A percentile compares a stretch with the other conserved stretches of the same genome.
Evolutionary conservation across 2,888 invertebrate species (phyloP).

Genomic region (Balanococcus diminutus): DNA sequence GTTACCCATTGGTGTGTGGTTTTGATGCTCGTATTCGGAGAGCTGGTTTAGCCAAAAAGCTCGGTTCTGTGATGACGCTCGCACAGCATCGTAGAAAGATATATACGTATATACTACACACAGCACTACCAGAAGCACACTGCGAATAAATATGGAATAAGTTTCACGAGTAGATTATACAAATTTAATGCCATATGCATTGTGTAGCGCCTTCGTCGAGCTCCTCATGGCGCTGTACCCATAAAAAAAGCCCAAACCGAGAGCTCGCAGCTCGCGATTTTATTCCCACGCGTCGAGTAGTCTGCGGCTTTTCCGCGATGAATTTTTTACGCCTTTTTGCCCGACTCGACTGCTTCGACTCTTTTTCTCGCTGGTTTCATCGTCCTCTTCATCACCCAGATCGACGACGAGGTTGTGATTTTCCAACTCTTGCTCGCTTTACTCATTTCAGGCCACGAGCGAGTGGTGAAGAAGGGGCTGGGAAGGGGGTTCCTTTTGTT

Average conservation of each 20-base stretch:
- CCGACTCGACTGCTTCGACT: too few relatives aligned
- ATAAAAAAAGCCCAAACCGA: neutral
- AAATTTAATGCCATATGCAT: conserved; percentile 20
- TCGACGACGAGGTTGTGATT: too few relatives aligned
- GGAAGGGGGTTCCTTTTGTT: too few relatives aligned
- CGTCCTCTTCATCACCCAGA: neutral
- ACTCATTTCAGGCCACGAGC: too few relatives aligned
- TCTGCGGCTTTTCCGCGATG: neutral
- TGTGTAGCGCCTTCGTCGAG: neutral
- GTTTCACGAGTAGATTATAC: neutral
- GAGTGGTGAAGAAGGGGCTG: too few relatives aligned
- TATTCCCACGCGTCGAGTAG: conserved; percentile 6
- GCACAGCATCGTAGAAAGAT: neutral
- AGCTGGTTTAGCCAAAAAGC: neutral
- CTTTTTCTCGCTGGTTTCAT: neutral
- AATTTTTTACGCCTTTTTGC: neutral
- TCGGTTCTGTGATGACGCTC: neutral
- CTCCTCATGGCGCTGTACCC: neutral
- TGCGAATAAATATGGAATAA: conserved; percentile 20
- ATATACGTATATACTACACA: too few relatives aligned
- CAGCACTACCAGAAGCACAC: too few relatives aligned
- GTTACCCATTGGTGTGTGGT: neutral
- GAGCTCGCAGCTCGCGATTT: neutral
- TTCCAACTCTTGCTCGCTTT: too few relatives aligned
- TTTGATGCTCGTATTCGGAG: neutral